Evolutionary conservation across 37 sponge, comb jelly and placozoan species (phyloP), one percentile per base, ranked within the genome.

Genomic region (Geodia barretti): DNA sequence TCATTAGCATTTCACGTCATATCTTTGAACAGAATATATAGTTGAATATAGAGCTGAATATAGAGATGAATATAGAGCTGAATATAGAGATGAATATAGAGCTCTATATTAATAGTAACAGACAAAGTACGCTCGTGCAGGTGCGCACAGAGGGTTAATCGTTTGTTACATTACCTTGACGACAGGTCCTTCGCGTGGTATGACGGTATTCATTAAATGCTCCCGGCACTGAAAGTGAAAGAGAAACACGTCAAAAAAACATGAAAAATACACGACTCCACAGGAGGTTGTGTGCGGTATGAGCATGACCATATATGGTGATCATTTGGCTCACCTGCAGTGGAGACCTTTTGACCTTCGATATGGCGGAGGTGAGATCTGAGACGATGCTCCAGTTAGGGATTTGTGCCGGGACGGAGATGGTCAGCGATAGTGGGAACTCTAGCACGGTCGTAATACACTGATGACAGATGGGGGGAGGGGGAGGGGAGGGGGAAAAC

Each of bases 371-470:
- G 54, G 87, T 87, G 14, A 92, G 39, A 76, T 97, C 95, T 40
- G 93, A 79, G 8, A 97, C 79, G 20, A 97, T 75, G 65, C 83
- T 76, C 92, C 95, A 97, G 91, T 97, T 97, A 35, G 93, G 92
- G 5, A 80, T 86, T 67, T 95, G 96, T 1, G 89, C 96, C 24
- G 90, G 93, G 26, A 86, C 85, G 23, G 42, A 80, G 65, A 89
- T 82, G 21, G 85, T 88, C 37, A 95, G 87, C 58, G 74, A 77
- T 37, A 95, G 72, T 20, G 89, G 89, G 40, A 95, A 78, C 62
- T 95, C 96, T 63, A 89, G 83, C 36, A 91, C 72, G 25, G 64
- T 54, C 23, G 87, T 86, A 1, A 92, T 54, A 21, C 90, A 39
- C 96, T 95, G n/a, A n/a, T n/a, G n/a, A n/a, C n/a, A n/a, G n/a